phyloP scores from a whole-genome alignment of 2,888 invertebrate genomes.

The Strigamia transsilvanica region DNA sequence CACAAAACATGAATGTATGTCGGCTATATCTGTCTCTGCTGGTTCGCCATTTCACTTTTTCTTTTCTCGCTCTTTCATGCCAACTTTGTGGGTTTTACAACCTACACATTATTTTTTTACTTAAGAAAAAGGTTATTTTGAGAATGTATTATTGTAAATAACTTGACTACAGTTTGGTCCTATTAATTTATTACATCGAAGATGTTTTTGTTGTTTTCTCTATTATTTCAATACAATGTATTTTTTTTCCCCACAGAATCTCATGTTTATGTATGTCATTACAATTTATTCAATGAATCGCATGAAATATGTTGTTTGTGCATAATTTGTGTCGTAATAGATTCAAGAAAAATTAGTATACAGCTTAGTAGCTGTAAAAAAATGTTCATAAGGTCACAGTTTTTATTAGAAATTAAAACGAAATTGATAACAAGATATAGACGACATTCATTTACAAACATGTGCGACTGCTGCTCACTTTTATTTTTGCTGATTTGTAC shows the following conservation, averaged over 20 bases:
- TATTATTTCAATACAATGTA: conserved; percentile 15
- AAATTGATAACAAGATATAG: conserved; percentile 44
- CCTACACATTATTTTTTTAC: conserved; percentile 9
- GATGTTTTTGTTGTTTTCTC: conserved; percentile 7
- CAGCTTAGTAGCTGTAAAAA: conserved; percentile 13
- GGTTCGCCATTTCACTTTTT: conserved; percentile 12
- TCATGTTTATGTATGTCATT: conserved; percentile 48
- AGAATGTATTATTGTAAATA: conserved; percentile 52
- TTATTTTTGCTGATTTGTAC: conserved; percentile 32
- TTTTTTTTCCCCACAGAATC: conserved; percentile 15
- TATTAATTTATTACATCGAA: conserved; percentile 47
- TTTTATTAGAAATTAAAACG: conserved; percentile 33
- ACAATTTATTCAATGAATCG: conserved; percentile 43
- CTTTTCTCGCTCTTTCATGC: conserved; percentile 17
- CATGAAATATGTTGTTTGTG: conserved; percentile 43
- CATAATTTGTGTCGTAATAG: conserved; percentile 37
- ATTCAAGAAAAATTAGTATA: neutral
- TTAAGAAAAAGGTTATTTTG: conserved; percentile 2
- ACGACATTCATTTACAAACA: conserved; percentile 46
- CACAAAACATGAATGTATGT: conserved; percentile 52
- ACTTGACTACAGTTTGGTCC: conserved; percentile 50
- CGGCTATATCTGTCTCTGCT: conserved; percentile 52
- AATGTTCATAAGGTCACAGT: conserved; percentile 39
- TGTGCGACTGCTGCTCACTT: conserved; percentile 36
- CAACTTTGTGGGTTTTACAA: conserved; percentile 21